Conservation (phyloP, 1,140 invertebrate genomes). For the Lasioglossum baleicum region DNA sequence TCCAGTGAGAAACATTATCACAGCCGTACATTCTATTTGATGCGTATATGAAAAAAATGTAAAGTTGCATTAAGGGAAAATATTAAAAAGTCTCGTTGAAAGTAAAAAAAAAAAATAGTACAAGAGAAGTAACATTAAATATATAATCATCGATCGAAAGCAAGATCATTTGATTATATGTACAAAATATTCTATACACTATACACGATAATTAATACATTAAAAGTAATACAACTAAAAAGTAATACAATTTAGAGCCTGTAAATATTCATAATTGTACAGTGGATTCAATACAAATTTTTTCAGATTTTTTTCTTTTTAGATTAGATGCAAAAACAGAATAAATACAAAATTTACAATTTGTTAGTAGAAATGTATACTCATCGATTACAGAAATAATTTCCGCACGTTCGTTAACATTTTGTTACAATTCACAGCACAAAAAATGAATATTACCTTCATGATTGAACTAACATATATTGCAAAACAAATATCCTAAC, state of each 20-base stretch:
- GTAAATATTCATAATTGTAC: background rate
- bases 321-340: too few species aligned
- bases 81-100: background rate
- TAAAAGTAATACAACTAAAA: constrained; percentile 16
- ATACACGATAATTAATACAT: background rate
- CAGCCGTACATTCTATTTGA: constrained; percentile 32
- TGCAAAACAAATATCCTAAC: background rate
- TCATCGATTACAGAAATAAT: too few species aligned
- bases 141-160: background rate
- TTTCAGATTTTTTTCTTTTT: background rate
- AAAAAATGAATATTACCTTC: background rate
- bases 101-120: background rate
- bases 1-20: constrained; percentile 32
- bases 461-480: background rate
- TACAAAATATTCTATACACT: background rate
- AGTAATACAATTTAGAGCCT: constrained; percentile 6
- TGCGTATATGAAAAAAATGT: background rate
- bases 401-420: background rate
- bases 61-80: background rate
- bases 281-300: background rate
- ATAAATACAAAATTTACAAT: background rate
- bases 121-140: constrained; percentile 11
- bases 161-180: background rate
- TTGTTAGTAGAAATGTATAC: too few species aligned
- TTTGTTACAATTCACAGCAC: background rate